Evolutionary conservation across 2,797 vertebrate genomes (phyloP), one percentile per base, ranked within the genome.

Genomic region (Halcyon chelicuti): DNA sequence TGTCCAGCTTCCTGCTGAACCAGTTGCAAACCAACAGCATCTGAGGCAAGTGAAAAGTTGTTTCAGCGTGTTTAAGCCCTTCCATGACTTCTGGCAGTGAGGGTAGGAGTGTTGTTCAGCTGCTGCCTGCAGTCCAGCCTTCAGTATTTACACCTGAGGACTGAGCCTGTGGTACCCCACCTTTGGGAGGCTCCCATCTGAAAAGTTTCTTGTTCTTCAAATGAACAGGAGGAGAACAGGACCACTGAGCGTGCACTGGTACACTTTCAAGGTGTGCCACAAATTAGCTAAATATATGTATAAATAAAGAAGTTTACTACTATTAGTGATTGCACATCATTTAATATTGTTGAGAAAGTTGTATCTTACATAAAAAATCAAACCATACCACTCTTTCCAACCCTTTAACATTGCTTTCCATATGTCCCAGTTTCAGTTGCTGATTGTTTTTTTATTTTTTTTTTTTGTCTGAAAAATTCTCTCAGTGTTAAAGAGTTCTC

Each of bases 241-340:
- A 52, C 8, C 3, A 7, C 12, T 15, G 33, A 54, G 7, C 8
- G 2, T 51, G 35, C 0, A 0, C 31, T 67, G 25, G 33, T 72
- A 42, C 5, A 1, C 14, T 47, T 75, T 14, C 2, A 3, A 92
- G 49, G 6, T 39, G 8, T 84, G 19, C 55, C 39, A 52, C 10
- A 51, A 14, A 28, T 14, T 19, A 4, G 9, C 9, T n/a, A 2
- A 21, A 16, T 37, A 4, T n/a, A 22, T 42, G 6, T 3, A 51
- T 39, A 16, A n/a, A 14, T 4, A 25, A 17, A 37, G 28, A 51
- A 49, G 4, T 22, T 66, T 60, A 11, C 28, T 63, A 9, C 17
- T 37, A 17, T 31, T 83, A 49, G 5, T n/a, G 21, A 37, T 46
- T 68, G 7, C 5, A 7, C 9, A 12, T 37, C 28, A 9, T 72